Conservation (phyloP, 2,888 invertebrate genomes). For the Apodemia hepburni region DNA sequence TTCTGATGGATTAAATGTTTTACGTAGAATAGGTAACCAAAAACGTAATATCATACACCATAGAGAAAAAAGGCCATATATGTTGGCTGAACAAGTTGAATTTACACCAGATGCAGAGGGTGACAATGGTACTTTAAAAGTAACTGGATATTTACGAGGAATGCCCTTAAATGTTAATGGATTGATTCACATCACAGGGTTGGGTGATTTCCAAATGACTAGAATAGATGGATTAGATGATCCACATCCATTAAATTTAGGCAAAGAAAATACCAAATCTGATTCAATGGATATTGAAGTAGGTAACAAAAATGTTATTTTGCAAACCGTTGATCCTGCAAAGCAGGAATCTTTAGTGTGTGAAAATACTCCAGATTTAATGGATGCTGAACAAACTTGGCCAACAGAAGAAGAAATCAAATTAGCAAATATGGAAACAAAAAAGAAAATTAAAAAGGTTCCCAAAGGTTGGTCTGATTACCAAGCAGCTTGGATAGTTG, state of each 20-base stretch:
- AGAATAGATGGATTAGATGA: slow-evolving; percentile 87
- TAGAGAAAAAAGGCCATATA: slow-evolving; percentile 90
- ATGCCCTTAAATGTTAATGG: slow-evolving; percentile 91
- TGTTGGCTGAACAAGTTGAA: slow-evolving; percentile 90
- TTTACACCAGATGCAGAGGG: slow-evolving; percentile 75
- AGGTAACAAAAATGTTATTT: slow-evolving; percentile 55
- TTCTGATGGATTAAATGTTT: slow-evolving; percentile 85
- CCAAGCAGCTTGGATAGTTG: slow-evolving; percentile 96
- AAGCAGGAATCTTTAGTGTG: slow-evolving; percentile 87
- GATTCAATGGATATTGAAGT: slow-evolving; percentile 64
- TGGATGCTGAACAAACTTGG: slow-evolving; percentile 98
- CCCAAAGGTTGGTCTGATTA: slow-evolving; percentile 98
- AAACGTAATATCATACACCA: slow-evolving; percentile 86
- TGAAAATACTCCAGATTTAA: slow-evolving; percentile 92
- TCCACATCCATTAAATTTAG: slow-evolving; percentile 82
- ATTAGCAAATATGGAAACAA: slow-evolving; percentile 83
- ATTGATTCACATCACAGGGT: slow-evolving; percentile 93
- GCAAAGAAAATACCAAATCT: slow-evolving; percentile 66
- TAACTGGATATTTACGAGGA: slow-evolving; percentile 94
- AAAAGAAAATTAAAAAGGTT: slow-evolving; percentile 87
- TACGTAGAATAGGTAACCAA: slow-evolving; percentile 87
- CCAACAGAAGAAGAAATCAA: slow-evolving; percentile 95
- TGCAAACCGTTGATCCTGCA: slow-evolving; percentile 81
- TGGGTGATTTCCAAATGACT: slow-evolving; percentile 95
- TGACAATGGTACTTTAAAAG: slow-evolving; percentile 84